phyloP scores from a whole-genome alignment of 2,888 invertebrate species.

The Pseudanteris insignis region DNA sequence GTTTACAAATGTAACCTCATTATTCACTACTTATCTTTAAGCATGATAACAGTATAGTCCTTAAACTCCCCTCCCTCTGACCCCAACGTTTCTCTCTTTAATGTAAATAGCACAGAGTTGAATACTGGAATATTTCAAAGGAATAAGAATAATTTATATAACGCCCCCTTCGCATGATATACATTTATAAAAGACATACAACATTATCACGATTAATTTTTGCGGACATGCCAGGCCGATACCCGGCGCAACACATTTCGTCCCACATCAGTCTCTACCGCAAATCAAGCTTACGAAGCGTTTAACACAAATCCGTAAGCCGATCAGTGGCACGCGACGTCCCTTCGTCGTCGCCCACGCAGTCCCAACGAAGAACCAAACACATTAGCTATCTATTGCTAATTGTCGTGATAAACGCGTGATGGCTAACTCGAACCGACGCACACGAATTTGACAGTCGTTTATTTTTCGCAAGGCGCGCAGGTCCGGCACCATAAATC shows the following conservation, averaged over 20 bases:
- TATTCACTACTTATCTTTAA: no score
- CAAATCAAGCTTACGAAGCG: constrained; percentile 10
- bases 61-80: no score
- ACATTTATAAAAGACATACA: no score
- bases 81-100: no score
- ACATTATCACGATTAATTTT: no score
- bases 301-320: constrained; percentile 13
- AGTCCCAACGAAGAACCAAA: constrained; percentile 2
- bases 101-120: no score
- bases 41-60: no score
- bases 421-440: constrained; percentile 9
- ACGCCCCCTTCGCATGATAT: not conserved
- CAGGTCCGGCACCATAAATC: constrained; percentile 15
- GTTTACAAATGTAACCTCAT: no score
- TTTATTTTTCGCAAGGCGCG: constrained; percentile 7
- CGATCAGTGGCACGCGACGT: constrained; percentile 13
- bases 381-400: constrained; percentile 20
- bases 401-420: constrained; percentile 26
- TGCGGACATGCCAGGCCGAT: no score
- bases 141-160: no score
- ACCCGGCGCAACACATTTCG: no score
- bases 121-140: no score
- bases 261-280: constrained; percentile 1
- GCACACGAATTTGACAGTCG: constrained; percentile 4
- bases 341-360: constrained; percentile 13